A percentile compares a stretch with the other conserved stretches of the same genome.
These are phyloP conservation scores for Coelopa frigida DNA, from an alignment of 1,140 invertebrate species.

Conservation along the genomic window DNA sequence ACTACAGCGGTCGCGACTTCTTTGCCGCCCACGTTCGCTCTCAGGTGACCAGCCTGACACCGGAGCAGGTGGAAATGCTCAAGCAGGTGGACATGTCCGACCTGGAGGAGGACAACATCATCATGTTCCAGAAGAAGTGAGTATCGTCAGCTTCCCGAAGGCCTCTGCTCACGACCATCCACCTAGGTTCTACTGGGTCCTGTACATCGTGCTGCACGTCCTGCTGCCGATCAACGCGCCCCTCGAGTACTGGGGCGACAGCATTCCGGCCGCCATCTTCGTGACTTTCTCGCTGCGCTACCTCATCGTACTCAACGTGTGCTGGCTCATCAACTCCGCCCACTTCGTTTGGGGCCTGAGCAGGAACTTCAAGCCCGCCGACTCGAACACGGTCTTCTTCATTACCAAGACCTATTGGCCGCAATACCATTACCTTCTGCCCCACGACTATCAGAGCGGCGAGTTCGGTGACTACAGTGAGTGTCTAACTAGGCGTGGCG, in stretches of 20 bases:
- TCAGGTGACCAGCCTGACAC: constrained; percentile 61
- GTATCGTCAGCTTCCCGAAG: not conserved
- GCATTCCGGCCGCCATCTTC: constrained; percentile 52
- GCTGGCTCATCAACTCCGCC: constrained; percentile 64
- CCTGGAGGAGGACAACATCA: constrained; percentile 71
- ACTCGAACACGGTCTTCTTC: constrained; percentile 65
- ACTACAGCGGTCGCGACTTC: constrained; percentile 79
- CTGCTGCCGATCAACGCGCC: constrained; percentile 67
- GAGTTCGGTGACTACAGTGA: constrained; percentile 72
- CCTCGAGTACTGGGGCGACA: constrained; percentile 66
- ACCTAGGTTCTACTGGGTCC: constrained; percentile 60
- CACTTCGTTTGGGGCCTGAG: constrained; percentile 63
- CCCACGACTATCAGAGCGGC: constrained; percentile 67
- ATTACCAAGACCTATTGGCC: constrained; percentile 66
- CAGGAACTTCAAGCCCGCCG: constrained; percentile 61
- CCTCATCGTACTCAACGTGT: constrained; percentile 51
- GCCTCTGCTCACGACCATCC: not conserved
- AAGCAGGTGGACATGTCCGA: constrained; percentile 78
- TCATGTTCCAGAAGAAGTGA: constrained; percentile 77
- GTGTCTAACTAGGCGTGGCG: too few species aligned
- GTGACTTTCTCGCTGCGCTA: constrained; percentile 62
- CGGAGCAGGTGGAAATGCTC: constrained; percentile 61
- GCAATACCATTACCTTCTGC: constrained; percentile 68
- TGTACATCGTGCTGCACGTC: constrained; percentile 58
- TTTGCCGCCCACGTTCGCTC: constrained; percentile 73